A percentile compares a stretch with the other conserved stretches of the same genome.
These are phyloP conservation scores for Acanthornis magna DNA, from an alignment of 2,797 vertebrate species.

Conservation along the genomic window DNA sequence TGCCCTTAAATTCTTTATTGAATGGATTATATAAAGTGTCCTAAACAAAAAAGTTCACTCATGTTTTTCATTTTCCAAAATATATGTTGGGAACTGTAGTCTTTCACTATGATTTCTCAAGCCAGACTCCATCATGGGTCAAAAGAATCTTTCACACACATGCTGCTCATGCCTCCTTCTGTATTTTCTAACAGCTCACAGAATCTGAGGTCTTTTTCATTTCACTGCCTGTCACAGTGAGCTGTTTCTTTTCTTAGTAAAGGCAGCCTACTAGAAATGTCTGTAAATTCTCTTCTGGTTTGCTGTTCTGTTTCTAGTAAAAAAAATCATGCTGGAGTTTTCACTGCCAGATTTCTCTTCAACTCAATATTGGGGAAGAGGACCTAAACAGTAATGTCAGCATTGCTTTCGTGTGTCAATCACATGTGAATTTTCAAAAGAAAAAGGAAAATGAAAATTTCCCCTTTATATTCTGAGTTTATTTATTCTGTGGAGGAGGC, in stretches of 20 bases:
- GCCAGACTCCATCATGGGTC: neutral
- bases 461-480: neutral
- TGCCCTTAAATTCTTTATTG: constrained; percentile 12
- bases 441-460: neutral
- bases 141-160: neutral
- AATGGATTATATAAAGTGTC: neutral
- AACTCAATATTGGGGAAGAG: neutral
- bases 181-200: neutral
- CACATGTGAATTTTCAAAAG: neutral
- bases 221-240: neutral
- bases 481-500: neutral
- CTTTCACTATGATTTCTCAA: neutral
- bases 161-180: neutral
- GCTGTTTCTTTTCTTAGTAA: neutral
- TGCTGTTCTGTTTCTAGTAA: neutral
- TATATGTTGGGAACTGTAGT: neutral
- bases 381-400: neutral
- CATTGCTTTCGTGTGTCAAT: neutral
- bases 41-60: neutral
- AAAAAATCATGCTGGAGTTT: neutral
- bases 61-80: neutral
- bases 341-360: neutral
- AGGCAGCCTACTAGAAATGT: neutral
- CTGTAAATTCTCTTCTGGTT: neutral
- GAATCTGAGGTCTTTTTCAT: neutral